Evolutionary conservation across 2,888 invertebrate species (phyloP).

Genomic region (Cerastis leucographa): DNA sequence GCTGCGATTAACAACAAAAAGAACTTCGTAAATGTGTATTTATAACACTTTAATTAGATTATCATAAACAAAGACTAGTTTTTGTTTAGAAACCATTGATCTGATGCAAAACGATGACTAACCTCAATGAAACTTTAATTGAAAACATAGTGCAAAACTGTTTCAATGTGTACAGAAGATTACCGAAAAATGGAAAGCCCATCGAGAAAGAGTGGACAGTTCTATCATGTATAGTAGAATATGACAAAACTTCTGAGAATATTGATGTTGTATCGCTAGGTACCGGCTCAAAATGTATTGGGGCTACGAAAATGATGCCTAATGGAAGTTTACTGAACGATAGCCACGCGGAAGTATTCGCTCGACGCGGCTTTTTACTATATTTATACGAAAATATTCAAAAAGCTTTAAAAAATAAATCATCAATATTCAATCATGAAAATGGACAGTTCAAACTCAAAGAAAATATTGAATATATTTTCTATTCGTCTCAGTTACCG

Average conservation of each 20-base stretch:
- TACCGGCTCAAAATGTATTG: constrained; percentile 98
- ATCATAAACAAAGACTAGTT: neutral
- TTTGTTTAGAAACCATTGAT: neutral
- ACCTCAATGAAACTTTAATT: constrained; percentile 73
- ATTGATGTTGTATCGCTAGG: constrained; percentile 94
- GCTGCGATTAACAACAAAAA: neutral
- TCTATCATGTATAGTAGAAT: constrained; percentile 93
- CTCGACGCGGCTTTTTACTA: constrained; percentile 95
- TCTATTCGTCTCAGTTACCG: constrained; percentile 96
- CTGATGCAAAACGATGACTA: constrained; percentile 70
- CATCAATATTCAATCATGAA: constrained; percentile 78
- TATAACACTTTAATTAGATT: neutral
- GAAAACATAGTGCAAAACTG: constrained; percentile 91
- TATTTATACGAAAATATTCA: constrained; percentile 93
- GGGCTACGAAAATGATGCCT: constrained; percentile 92
- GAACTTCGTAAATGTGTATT: neutral
- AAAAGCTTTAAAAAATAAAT: constrained; percentile 74
- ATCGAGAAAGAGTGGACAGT: constrained; percentile 95
- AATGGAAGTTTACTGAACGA: constrained; percentile 95
- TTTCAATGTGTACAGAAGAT: constrained; percentile 89
- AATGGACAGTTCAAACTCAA: constrained; percentile 87
- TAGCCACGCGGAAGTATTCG: constrained; percentile 97
- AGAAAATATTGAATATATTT: constrained; percentile 93
- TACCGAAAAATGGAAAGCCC: constrained; percentile 96
- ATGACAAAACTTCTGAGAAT: constrained; percentile 77